Evolutionary conservation across 2,113 vertebrate species (phyloP), one percentile per base, ranked within the genome.

Genomic region (Nematolebias whitei): DNA sequence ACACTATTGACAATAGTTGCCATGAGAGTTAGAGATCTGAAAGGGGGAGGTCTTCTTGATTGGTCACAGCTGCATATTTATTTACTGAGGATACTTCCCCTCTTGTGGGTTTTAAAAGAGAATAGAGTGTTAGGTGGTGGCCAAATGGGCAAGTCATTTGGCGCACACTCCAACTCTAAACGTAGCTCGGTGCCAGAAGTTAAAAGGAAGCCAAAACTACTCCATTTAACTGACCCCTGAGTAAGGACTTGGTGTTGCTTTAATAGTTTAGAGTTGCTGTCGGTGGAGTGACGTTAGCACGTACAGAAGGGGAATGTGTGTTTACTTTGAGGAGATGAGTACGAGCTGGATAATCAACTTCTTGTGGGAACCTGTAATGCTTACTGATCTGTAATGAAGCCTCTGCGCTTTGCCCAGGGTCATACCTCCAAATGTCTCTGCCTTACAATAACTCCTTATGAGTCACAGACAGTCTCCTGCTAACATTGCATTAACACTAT

Each of bases 301-400:
- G 66, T 44, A 64, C 52, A 61, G 65, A 64, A 71, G 65, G 65
- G 50, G 59, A 74, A 72, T 79, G 79, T 48, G 68, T 58, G 59
- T 89, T 88, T 87, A 79, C 87, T 85, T 82, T 74, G 77, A 89
- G 79, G 84, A 76, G 74, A 59, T 22, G 53, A 68, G 67, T 78
- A 76, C 75, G 80, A 38, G 51, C 76, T 61, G 83, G 82, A 84
- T 90, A 85, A 88, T 90, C 83, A 74, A 32, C 69, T 80, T 89
- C 84, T 88, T 90, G 86, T 90, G 87, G 89, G 91, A 92, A 89
- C 85, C 83, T 87, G 78, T 76, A 70, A 79, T 64, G 77, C 81
- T 53, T 88, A 82, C 89, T 89, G 84, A 76, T 88, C 85, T 85
- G 87, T 80, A 82, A 75, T 74, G 74, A 60, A 75, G 76, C 80